phyloP scores from a whole-genome alignment of 2,113 vertebrate species.

The Perca schrenkii region DNA sequence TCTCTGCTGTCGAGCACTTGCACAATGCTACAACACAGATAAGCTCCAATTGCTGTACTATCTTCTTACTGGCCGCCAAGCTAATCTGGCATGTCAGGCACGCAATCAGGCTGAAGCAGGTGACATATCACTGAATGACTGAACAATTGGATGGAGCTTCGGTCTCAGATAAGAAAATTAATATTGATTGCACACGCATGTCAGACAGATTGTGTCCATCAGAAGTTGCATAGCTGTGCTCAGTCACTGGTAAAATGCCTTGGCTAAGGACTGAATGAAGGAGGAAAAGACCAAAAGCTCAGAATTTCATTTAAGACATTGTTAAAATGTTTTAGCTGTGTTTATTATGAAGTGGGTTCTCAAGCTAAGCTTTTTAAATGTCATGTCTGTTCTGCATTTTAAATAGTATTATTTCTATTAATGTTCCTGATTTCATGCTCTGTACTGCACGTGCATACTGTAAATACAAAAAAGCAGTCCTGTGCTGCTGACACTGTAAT shows the following conservation, averaged over 20 bases:
- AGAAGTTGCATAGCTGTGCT: slow-evolving; percentile 57
- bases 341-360: slow-evolving; percentile 13
- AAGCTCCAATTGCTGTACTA: slow-evolving; percentile 58
- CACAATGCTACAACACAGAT: slow-evolving; percentile 46
- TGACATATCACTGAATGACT: slow-evolving; percentile 72
- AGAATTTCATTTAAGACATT: not conserved
- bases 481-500: slow-evolving; percentile 1
- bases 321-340: not conserved
- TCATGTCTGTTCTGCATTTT: not conserved
- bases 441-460: not conserved
- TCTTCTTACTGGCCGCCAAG: slow-evolving; percentile 54
- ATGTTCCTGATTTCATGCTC: slow-evolving; percentile 7
- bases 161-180: slow-evolving; percentile 77
- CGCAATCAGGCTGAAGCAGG: slow-evolving; percentile 70
- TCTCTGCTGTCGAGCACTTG: slow-evolving; percentile 36
- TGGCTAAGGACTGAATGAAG: slow-evolving; percentile 15
- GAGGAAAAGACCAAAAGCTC: not conserved
- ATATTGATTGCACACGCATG: slow-evolving; percentile 80
- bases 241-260: slow-evolving; percentile 12
- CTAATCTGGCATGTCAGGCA: slow-evolving; percentile 67
- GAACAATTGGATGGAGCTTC: slow-evolving; percentile 71
- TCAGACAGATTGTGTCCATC: slow-evolving; percentile 71
- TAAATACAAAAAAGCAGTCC: not conserved
- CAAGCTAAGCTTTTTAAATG: not conserved
- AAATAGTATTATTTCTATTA: not conserved